These are phyloP conservation scores for Elachura formosa DNA, from an alignment of 2,113 vertebrate genomes.

Conservation along the genomic window DNA sequence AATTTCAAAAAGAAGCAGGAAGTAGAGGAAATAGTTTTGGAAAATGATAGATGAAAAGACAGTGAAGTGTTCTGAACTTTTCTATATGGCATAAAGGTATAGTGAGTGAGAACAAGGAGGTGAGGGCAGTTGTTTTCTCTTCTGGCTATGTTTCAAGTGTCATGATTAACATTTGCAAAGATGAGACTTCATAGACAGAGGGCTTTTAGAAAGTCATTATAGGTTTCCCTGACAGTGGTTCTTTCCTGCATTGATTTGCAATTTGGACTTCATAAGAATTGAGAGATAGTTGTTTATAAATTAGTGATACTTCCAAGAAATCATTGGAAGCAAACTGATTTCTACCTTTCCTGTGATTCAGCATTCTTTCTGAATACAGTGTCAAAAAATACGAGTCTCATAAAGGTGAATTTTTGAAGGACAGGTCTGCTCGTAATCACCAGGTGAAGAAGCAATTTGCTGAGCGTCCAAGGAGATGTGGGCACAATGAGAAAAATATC, in stretches of 20 bases:
- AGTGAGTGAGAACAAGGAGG: neutral
- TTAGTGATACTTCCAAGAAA: neutral
- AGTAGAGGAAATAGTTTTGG: neutral
- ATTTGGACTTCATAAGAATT: neutral
- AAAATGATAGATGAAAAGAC: neutral
- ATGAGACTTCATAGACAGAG: neutral
- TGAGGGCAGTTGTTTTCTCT: neutral
- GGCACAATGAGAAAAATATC: neutral
- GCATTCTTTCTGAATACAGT: neutral
- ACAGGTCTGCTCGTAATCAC: neutral
- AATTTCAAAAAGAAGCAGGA: conserved; percentile 12
- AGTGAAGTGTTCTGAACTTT: neutral
- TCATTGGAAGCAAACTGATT: neutral
- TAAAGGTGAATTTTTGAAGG: neutral
- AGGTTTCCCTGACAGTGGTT: neutral
- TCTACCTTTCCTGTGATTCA: neutral
- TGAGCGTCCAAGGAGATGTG: neutral
- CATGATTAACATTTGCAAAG: neutral
- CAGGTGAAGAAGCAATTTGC: conserved; percentile 3
- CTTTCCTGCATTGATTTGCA: neutral
- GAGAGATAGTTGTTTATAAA: neutral
- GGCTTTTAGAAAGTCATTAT: neutral
- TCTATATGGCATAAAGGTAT: neutral
- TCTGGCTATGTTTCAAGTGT: neutral
- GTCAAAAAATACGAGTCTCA: neutral